These are phyloP conservation scores for Ophthalmolycus amberensis DNA, from an alignment of 2,113 vertebrate genomes.

Conservation along the genomic window DNA sequence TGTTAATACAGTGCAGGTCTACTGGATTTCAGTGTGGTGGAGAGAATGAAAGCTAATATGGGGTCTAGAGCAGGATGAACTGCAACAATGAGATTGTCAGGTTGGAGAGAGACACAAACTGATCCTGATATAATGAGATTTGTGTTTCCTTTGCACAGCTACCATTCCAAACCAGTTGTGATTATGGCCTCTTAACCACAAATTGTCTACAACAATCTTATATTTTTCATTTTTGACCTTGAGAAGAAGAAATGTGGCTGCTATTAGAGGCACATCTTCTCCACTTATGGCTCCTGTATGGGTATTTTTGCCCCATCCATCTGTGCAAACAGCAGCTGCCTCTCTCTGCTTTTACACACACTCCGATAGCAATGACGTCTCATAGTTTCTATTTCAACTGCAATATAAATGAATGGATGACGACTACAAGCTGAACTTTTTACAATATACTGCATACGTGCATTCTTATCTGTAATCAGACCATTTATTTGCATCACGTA, in stretches of 20 bases:
- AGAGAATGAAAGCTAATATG: slow-evolving; percentile 55
- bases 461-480: not conserved
- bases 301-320: not conserved
- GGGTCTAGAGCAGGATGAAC: slow-evolving; percentile 22
- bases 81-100: slow-evolving; percentile 4
- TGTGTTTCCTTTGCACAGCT: slow-evolving; percentile 8
- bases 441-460: not conserved
- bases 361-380: not conserved
- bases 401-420: no score
- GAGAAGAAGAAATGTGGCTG: not conserved
- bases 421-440: no score
- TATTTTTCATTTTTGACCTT: not conserved
- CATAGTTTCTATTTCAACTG: not conserved
- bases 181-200: not conserved
- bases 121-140: slow-evolving; percentile 8
- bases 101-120: slow-evolving; percentile 1
- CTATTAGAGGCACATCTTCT: slow-evolving; percentile 12
- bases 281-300: not conserved
- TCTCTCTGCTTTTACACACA: slow-evolving; percentile 1
- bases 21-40: slow-evolving; percentile 15
- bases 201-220: not conserved
- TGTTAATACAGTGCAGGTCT: slow-evolving; percentile 46
- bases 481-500: not conserved
- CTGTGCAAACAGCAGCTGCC: not conserved
- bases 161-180: not conserved